Evolutionary conservation across 1,140 invertebrate species (phyloP).

Genomic region (Megalonaias nervosa): DNA sequence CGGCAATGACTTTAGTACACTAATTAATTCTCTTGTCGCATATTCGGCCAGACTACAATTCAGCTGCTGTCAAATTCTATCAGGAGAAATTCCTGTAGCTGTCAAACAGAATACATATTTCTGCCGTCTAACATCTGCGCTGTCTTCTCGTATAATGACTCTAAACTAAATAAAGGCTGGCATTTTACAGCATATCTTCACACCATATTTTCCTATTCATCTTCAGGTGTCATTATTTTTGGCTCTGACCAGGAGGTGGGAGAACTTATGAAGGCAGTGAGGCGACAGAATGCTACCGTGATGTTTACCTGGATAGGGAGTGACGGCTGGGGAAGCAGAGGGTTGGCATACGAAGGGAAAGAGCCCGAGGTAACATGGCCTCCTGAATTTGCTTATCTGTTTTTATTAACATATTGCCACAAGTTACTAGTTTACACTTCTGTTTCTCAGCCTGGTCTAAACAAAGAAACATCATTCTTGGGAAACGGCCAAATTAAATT

Average conservation of each 20-base stretch:
- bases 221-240: constrained; percentile 90
- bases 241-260: constrained; percentile 97
- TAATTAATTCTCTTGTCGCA: no score
- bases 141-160: background rate
- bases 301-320: constrained; percentile 96
- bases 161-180: background rate
- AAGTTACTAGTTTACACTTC: no score
- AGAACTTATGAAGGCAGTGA: constrained; percentile 91
- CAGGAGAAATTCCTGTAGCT: background rate
- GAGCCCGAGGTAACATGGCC: constrained; percentile 78
- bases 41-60: no score
- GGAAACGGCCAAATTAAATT: no score
- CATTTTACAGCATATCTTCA: background rate
- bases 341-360: constrained; percentile 90
- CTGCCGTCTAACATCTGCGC: no score
- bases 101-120: no score
- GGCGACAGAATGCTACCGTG: constrained; percentile 88
- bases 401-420: no score
- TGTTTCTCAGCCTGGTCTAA: no score
- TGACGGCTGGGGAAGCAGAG: constrained; percentile 78
- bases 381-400: no score
- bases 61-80: no score
- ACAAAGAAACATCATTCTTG: no score
- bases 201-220: background rate
- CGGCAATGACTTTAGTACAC: no score